Evolutionary conservation across 2,888 invertebrate genomes (phyloP).

Genomic region (Rugalucina vietnamica): DNA sequence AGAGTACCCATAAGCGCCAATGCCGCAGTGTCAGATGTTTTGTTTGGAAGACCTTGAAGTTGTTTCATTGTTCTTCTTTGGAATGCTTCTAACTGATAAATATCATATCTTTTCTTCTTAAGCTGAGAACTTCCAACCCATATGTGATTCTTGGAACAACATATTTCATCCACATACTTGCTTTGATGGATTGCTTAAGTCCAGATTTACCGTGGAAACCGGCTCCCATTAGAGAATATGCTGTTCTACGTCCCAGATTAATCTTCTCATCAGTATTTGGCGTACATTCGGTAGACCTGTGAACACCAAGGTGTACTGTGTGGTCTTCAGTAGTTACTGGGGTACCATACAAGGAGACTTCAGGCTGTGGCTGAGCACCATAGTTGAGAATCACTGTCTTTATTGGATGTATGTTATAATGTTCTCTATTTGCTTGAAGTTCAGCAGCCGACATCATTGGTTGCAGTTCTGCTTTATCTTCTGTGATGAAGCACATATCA

Average conservation of each 20-base stretch:
- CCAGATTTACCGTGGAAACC: background rate
- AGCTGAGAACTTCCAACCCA: background rate
- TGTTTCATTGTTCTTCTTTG: background rate
- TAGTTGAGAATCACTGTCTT: background rate
- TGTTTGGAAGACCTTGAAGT: background rate
- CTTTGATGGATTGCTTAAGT: background rate
- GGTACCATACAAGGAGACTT: background rate
- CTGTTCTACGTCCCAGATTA: background rate
- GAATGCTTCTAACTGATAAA: background rate
- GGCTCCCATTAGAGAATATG: background rate
- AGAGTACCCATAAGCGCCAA: background rate
- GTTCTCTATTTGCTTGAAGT: background rate
- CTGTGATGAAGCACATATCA: background rate
- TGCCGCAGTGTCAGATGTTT: background rate
- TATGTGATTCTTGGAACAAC: background rate
- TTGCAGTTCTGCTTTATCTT: background rate
- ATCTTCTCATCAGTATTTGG: background rate
- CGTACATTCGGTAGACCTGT: background rate
- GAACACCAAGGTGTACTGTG: background rate
- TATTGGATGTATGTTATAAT: background rate
- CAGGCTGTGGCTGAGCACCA: background rate
- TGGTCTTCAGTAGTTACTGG: background rate
- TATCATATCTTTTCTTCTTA: background rate
- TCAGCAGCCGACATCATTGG: background rate
- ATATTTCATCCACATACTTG: background rate